Evolutionary conservation across 2,797 vertebrate genomes (phyloP).

Genomic region (Cheirogaleus major): DNA sequence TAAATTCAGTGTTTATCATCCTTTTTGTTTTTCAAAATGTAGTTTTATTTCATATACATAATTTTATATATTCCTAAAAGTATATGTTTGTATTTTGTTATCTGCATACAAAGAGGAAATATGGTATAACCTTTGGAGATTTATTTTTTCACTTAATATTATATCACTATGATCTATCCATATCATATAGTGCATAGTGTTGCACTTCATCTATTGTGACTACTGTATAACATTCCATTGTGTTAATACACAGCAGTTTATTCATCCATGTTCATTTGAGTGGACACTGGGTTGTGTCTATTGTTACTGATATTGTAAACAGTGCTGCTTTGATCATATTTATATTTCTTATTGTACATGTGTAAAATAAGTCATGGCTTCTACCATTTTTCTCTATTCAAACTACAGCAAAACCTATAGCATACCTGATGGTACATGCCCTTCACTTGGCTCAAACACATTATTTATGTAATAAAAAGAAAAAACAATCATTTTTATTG

Average conservation of each 20-base stretch:
- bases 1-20: background rate
- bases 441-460: background rate
- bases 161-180: background rate
- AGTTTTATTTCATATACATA: background rate
- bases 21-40: background rate
- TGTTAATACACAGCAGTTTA: background rate
- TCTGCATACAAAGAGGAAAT: background rate
- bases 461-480: background rate
- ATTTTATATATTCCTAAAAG: background rate
- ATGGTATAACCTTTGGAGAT: background rate
- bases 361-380: background rate
- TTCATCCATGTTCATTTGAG: background rate
- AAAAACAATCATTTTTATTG: background rate
- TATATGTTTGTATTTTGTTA: background rate
- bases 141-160: background rate
- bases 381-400: background rate
- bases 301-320: background rate
- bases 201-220: background rate
- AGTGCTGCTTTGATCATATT: background rate
- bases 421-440: background rate
- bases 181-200: background rate
- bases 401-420: background rate
- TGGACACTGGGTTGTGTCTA: background rate
- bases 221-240: background rate
- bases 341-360: background rate